Conservation (phyloP, 2,888 invertebrate species). For the Pyrrhosoma nymphula region DNA sequence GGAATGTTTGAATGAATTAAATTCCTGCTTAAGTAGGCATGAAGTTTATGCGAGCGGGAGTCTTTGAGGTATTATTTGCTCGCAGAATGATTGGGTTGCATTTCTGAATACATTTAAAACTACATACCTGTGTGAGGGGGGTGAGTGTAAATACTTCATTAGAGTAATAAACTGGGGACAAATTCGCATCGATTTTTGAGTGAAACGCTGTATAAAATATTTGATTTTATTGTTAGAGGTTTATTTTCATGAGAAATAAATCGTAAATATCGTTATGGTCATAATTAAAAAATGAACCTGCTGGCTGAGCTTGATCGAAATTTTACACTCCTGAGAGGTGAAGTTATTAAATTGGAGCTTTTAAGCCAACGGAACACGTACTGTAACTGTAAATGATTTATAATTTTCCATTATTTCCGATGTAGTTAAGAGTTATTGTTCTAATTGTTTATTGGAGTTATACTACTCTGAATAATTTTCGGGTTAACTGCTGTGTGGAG, state of each 20-base stretch:
- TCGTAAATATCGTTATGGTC: too few relatives aligned
- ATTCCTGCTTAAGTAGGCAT: background rate
- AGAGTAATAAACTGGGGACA: background rate
- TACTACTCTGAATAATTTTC: too few relatives aligned
- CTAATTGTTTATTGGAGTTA: too few relatives aligned
- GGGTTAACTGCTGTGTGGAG: too few relatives aligned
- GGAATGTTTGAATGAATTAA: constrained; percentile 38
- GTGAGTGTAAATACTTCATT: background rate
- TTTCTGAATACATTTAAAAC: background rate
- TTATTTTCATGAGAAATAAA: background rate
- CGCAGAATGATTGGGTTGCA: background rate
- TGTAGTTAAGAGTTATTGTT: too few relatives aligned
- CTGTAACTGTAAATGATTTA: too few relatives aligned
- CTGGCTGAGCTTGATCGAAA: too few relatives aligned
- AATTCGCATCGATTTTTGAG: background rate
- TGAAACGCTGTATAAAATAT: background rate
- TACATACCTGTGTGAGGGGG: background rate
- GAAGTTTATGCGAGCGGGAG: background rate
- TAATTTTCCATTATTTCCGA: too few relatives aligned
- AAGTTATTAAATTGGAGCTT: too few relatives aligned
- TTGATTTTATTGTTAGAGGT: background rate
- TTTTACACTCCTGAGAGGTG: too few relatives aligned
- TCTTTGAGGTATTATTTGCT: background rate
- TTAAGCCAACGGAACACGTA: too few relatives aligned
- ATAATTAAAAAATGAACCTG: too few relatives aligned